phyloP scores from a whole-genome alignment of 1,140 invertebrate species.

The Drosophila mojavensis region DNA sequence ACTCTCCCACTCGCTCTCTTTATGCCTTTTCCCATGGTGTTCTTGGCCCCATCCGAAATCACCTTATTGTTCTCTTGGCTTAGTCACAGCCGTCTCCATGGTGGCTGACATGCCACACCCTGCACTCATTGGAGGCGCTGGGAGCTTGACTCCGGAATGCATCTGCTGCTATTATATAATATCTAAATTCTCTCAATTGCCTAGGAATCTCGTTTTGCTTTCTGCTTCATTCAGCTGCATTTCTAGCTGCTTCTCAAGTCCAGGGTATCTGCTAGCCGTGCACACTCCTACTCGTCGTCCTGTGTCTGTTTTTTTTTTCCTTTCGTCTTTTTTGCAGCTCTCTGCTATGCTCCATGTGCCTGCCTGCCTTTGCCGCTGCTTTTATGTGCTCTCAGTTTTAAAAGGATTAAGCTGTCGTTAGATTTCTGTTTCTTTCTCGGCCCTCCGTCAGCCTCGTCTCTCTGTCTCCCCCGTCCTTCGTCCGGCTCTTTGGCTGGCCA shows the following conservation, averaged over 20 bases:
- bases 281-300: neutral
- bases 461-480: neutral
- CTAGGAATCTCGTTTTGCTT: no score
- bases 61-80: slow-evolving; percentile 67
- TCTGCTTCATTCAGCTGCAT: no score
- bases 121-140: no score
- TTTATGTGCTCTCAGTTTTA: slow-evolving; percentile 78
- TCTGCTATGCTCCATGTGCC: slow-evolving; percentile 38
- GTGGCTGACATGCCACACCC: slow-evolving; percentile 15
- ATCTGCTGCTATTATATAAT: no score
- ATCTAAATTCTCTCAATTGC: no score
- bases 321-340: slow-evolving; percentile 23
- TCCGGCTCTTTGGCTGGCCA: slow-evolving; percentile 23
- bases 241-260: neutral
- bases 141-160: neutral
- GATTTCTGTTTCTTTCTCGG: slow-evolving; percentile 50
- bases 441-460: no score
- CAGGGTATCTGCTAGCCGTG: neutral
- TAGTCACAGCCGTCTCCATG: slow-evolving; percentile 9
- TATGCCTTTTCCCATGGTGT: neutral
- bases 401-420: slow-evolving; percentile 78
- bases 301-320: neutral
- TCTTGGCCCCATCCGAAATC: slow-evolving; percentile 51
- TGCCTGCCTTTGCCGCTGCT: slow-evolving; percentile 43
- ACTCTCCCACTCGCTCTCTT: neutral